Base-by-base conservation (phyloP, 2,888 invertebrate species). In the Timandra comae region DNA sequence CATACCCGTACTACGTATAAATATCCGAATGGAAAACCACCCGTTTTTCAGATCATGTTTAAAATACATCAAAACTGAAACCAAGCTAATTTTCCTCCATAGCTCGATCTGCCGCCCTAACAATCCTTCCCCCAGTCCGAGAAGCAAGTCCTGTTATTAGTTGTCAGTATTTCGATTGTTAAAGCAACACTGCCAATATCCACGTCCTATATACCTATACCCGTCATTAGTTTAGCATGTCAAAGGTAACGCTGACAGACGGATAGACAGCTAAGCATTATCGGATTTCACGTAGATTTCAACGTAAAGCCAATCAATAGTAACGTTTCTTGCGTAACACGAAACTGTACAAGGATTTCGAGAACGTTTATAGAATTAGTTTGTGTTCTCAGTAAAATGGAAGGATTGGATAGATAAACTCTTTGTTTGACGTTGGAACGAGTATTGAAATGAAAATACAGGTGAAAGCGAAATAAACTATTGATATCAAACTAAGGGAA, bases 151-250 rank as follows among this genome's bases (percentile, higher is more conserved):
- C 7, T 1, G 9, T 9, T 6, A 24, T 9, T 9, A 5, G 2
- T 11, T 24, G 3, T 11, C 9, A 5, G 9, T 4, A 7, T 8
- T 22, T n/a, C 22, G 22, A 8, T 22, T 8, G 22, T 22, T 22
- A 22, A n/a, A n/a, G n/a, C n/a, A n/a, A n/a, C n/a, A n/a, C n/a
- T 4, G 3, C 22, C n/a, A 22, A 4, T 22, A 4, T 22, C 3
- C 3, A 22, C 9, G 9, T 5, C 5, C 11, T 11, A 10, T 6
- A 11, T 24, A 10, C 2, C 24, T 9, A 9, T 11, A 7, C 24
- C n/a, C 25, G 12, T 25, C 30, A 38, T 38, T 33, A 38, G 38
- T 42, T 42, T 42, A 33, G 33, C 42, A 42, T 42, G 33, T 42
- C 42, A 42, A 42, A 42, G 42, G 35, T 32, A 35, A 35, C 37